Base-by-base conservation (phyloP, 1,140 invertebrate species). In the Zaprionus kolodkinae region DNA sequence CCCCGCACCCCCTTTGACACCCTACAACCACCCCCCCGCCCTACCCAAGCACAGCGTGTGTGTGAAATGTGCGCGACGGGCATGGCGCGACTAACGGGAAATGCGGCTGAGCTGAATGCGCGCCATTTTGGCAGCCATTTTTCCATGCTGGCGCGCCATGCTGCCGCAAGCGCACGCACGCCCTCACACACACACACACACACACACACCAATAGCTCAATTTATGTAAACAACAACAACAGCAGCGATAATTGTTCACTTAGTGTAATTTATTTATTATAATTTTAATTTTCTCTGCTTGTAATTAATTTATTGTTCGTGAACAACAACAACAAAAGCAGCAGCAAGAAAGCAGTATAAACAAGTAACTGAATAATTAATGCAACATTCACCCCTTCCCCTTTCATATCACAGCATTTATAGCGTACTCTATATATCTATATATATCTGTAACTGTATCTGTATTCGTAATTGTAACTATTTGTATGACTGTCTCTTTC, bases 181-280 rank as follows among this genome's bases (percentile, higher is more conserved):
- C 21, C 1, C 21, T 1, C 21, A 21, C 21, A 21, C 55, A 63
- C 62, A 65, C 52, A 65, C 57, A 63, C 48, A 45, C 59, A 54
- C 54, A 56, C 63, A 73, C 64, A 81, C 79, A 79, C 76, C 50
- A 55, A 80, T 87, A 87, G 83, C 67, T 56, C 66, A 86, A 80
- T 88, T 79, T 35, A 72, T 75, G 67, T 63, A 76, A 77, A 59
- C 45, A 62, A 77, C 54, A 76, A 78, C 66, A 79, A 59, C 62
- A 56, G 33, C 55, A 74, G 73, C 68, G 64, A 77, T 61, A 79
- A 90, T 73, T 89, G 85, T 89, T 84, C 74, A 88, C 78, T 84
- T 88, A 89, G 84, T 84, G 85, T 88, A 89, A 88, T 88, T 81
- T 85, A 88, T 81, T 89, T 84, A 88, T 85, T 84, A 65, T 72